Percentiles rank a stretch among this genome's conserved stretches.
Evolutionary conservation across 2,888 invertebrate species (phyloP).

Genomic region (Dolichomitus sp.): DNA sequence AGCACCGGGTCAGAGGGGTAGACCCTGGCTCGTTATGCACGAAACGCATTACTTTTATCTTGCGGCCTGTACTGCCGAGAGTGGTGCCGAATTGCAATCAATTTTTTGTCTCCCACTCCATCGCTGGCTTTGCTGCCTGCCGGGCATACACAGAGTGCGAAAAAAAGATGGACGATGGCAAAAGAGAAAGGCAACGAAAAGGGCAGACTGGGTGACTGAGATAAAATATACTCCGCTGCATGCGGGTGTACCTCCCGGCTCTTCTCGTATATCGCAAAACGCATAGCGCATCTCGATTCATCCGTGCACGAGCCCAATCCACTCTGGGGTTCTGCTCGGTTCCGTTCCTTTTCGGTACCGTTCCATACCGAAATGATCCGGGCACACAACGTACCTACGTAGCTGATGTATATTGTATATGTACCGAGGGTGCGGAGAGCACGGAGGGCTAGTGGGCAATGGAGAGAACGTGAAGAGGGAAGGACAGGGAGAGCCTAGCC

Average conservation of each 20-base stretch:
- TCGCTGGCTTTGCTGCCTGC: constrained; percentile 27
- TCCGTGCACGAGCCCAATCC: constrained; percentile 69
- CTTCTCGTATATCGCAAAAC: constrained; percentile 46
- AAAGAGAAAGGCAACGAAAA: constrained; percentile 3
- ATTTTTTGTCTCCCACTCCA: constrained; percentile 79
- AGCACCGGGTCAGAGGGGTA: constrained; percentile 65
- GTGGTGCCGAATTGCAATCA: constrained; percentile 83
- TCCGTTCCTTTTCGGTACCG: constrained; percentile 73
- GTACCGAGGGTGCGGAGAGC: not conserved
- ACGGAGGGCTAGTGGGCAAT: constrained; percentile 49
- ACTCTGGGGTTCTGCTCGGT: constrained; percentile 76
- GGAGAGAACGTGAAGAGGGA: constrained; percentile 45
- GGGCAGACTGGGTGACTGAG: constrained; percentile 51
- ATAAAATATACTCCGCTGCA: constrained; percentile 54
- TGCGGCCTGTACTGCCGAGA: constrained; percentile 74
- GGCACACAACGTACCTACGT: constrained; percentile 67
- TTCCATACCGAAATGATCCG: constrained; percentile 76
- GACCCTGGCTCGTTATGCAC: constrained; percentile 80
- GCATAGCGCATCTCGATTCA: constrained; percentile 47
- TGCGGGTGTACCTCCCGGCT: constrained; percentile 35
- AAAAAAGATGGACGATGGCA: not conserved
- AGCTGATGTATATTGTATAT: constrained; percentile 29
- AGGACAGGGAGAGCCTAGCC: constrained; percentile 47
- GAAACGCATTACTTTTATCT: constrained; percentile 83
- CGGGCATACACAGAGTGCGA: constrained; percentile 48